These are phyloP conservation scores for Corythornis vintsioides DNA, from an alignment of 2,113 vertebrate genomes.

Conservation along the genomic window DNA sequence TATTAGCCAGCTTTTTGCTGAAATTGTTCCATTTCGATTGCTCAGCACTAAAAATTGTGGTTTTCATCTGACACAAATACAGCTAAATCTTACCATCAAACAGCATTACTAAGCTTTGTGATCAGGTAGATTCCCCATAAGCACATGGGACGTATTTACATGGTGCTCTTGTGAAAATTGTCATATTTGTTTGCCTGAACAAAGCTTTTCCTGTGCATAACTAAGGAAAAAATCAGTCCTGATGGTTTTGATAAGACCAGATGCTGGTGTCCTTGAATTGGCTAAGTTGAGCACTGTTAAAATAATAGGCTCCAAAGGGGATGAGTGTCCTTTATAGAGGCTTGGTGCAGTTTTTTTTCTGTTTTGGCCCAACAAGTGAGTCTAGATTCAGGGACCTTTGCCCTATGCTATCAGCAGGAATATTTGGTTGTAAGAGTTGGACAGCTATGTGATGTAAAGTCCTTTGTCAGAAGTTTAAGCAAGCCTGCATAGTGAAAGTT, in stretches of 20 bases:
- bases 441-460: background rate
- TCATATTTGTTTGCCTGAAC: background rate
- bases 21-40: background rate
- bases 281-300: background rate
- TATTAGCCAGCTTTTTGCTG: background rate
- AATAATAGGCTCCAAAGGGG: background rate
- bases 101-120: background rate
- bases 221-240: background rate
- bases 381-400: background rate
- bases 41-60: background rate
- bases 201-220: background rate
- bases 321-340: background rate
- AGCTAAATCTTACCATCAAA: background rate
- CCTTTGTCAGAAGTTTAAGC: background rate
- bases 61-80: background rate
- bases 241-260: background rate
- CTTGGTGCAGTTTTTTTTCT: background rate
- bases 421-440: background rate
- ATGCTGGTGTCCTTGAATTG: background rate
- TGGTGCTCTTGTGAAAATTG: background rate
- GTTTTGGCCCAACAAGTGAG: background rate
- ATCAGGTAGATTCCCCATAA: background rate
- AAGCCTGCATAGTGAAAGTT: background rate
- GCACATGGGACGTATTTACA: background rate
- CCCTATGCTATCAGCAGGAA: background rate